Evolutionary conservation across 2,888 invertebrate species (phyloP).

Genomic region (Allolobophora icterica): DNA sequence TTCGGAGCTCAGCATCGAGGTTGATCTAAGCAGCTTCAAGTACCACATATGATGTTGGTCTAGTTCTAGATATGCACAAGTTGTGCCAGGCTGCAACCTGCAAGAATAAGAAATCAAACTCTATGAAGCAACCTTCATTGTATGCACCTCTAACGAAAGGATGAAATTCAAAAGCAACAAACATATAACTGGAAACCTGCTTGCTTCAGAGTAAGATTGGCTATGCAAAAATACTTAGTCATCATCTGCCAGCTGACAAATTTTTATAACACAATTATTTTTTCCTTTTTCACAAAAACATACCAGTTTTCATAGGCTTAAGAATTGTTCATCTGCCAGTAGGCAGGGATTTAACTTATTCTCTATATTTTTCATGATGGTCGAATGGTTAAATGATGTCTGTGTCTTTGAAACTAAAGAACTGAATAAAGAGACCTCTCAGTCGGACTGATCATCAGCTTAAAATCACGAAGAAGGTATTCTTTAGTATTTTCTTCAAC

Average conservation of each 20-base stretch:
- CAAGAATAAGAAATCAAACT: slow-evolving; percentile 4
- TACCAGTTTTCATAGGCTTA: background rate
- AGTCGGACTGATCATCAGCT: background rate
- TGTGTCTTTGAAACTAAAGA: background rate
- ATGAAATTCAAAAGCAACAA: background rate
- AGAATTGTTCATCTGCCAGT: too few species aligned
- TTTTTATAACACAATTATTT: background rate
- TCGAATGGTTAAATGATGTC: background rate
- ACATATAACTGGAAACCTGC: too few species aligned
- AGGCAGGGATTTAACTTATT: background rate
- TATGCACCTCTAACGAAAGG: background rate
- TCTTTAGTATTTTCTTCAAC: background rate
- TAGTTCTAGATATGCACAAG: slow-evolving; percentile 4
- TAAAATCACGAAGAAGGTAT: background rate
- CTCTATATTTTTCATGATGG: background rate
- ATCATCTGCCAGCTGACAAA: background rate
- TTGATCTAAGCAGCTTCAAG: background rate
- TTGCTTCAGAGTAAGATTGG: background rate
- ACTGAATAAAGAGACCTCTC: slow-evolving; percentile 18
- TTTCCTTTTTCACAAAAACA: background rate
- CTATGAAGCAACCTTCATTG: background rate
- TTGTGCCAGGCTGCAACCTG: background rate
- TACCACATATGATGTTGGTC: slow-evolving; percentile 3
- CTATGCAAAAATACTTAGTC: background rate
- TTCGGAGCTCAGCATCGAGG: background rate